A percentile compares a stretch with the other conserved stretches of the same genome.
These are phyloP conservation scores for Telenomus remus DNA, from an alignment of 1,140 invertebrate species.

Conservation along the genomic window DNA sequence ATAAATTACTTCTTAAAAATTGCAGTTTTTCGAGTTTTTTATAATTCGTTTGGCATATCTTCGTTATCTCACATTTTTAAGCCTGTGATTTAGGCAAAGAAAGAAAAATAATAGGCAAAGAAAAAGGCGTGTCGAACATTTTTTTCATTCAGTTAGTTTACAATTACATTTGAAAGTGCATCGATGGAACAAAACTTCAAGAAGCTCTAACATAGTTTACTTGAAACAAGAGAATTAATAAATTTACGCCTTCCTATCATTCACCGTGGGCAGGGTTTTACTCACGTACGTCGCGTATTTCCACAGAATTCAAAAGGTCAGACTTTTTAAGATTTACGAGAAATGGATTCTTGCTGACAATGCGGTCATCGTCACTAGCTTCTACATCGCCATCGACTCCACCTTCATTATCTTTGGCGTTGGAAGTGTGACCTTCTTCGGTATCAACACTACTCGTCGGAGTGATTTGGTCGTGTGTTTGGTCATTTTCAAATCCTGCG, in stretches of 20 bases:
- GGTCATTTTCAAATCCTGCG: slow-evolving; percentile 63
- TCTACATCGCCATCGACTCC: slow-evolving; percentile 79
- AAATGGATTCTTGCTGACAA: slow-evolving; percentile 60
- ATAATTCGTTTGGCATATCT: no score
- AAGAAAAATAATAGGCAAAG: slow-evolving; percentile 25
- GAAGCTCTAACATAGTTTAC: no score
- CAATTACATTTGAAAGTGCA: slow-evolving; percentile 38
- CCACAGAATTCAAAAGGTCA: slow-evolving; percentile 40
- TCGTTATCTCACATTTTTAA: no score
- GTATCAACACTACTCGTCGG: slow-evolving; percentile 79
- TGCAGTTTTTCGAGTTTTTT: no score
- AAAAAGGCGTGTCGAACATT: slow-evolving; percentile 53
- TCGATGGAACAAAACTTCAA: slow-evolving; percentile 49
- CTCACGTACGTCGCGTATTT: slow-evolving; percentile 39
- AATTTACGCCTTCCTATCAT: slow-evolving; percentile 20
- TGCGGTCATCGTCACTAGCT: slow-evolving; percentile 76
- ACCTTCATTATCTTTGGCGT: slow-evolving; percentile 75
- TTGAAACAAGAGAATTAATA: slow-evolving; percentile 6
- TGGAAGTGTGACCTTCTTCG: slow-evolving; percentile 76
- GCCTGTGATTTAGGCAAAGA: no score
- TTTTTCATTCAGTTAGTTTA: no score
- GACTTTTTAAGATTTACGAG: slow-evolving; percentile 44
- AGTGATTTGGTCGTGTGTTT: slow-evolving; percentile 75
- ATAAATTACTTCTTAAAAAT: no score
- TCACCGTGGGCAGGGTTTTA: slow-evolving; percentile 14